These are phyloP conservation scores for Micoletzkya japonica DNA, from an alignment of 2,888 invertebrate genomes.

Conservation along the genomic window DNA sequence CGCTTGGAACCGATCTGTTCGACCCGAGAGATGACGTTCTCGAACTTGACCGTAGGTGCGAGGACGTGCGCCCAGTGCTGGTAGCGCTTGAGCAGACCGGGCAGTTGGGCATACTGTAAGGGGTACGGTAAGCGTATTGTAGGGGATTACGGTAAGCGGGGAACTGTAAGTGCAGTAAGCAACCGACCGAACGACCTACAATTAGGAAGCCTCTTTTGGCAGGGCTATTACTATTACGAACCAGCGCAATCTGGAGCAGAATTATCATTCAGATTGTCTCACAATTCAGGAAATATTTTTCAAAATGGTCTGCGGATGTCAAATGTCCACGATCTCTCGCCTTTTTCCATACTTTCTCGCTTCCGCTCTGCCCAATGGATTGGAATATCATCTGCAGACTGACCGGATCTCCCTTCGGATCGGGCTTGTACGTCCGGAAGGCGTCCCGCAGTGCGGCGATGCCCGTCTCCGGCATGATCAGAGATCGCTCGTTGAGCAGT, in stretches of 20 bases:
- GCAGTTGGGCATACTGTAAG: constrained; percentile 39
- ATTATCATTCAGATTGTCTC: no score
- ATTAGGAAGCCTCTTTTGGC: background rate
- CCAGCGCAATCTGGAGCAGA: no score
- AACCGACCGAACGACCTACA: background rate
- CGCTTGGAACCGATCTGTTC: constrained; percentile 43
- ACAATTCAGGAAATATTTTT: no score
- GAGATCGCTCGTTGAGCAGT: constrained; percentile 20
- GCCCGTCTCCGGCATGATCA: constrained; percentile 23
- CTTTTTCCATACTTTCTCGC: no score
- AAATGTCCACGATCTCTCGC: no score
- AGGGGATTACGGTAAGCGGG: background rate
- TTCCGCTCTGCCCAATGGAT: no score
- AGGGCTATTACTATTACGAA: background rate
- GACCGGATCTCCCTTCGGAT: constrained; percentile 42
- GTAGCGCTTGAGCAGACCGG: constrained; percentile 39
- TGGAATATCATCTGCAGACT: no score
- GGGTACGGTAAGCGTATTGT: constrained; percentile 11
- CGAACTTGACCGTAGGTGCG: constrained; percentile 43
- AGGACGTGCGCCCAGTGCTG: constrained; percentile 44
- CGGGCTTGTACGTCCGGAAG: constrained; percentile 37
- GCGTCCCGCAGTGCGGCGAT: constrained; percentile 33
- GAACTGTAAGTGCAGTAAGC: background rate
- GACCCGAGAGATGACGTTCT: constrained; percentile 39
- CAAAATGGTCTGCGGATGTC: no score